A percentile compares a stretch with the other conserved stretches of the same genome.
These are phyloP conservation scores for Rhinogobius similis DNA, from an alignment of 2,113 vertebrate species.

Conservation along the genomic window DNA sequence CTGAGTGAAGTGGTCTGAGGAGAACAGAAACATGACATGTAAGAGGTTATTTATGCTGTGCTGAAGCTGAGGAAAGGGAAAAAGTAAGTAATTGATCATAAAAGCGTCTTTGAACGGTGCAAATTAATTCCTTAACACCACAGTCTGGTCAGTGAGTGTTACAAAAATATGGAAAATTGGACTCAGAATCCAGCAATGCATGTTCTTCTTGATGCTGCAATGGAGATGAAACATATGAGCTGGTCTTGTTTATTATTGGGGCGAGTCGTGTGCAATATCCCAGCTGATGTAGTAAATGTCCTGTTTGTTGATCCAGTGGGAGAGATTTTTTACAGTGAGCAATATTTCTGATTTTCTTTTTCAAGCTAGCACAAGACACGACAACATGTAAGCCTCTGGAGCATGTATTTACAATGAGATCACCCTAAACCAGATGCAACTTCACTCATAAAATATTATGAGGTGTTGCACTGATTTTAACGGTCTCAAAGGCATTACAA, in stretches of 20 bases:
- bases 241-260: neutral
- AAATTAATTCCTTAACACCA: neutral
- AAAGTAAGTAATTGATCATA: neutral
- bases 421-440: constrained; percentile 50
- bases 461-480: neutral
- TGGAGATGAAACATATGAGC: constrained; percentile 6
- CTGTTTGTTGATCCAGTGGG: constrained; percentile 21
- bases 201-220: neutral
- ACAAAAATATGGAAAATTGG: neutral
- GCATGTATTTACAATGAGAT: constrained; percentile 33
- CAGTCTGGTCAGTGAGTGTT: neutral
- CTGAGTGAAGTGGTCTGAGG: constrained; percentile 92
- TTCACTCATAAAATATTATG: constrained; percentile 11
- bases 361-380: neutral
- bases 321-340: constrained; percentile 14
- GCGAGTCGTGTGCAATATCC: neutral
- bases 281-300: constrained; percentile 6
- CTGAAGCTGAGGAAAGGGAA: neutral
- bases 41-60: neutral
- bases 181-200: neutral
- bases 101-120: neutral
- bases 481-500: constrained; percentile 10
- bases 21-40: neutral
- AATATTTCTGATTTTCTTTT: constrained; percentile 37
- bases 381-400: constrained; percentile 14